Evolutionary conservation across 2,113 vertebrate species (phyloP).

Genomic region (Cottus gobio): DNA sequence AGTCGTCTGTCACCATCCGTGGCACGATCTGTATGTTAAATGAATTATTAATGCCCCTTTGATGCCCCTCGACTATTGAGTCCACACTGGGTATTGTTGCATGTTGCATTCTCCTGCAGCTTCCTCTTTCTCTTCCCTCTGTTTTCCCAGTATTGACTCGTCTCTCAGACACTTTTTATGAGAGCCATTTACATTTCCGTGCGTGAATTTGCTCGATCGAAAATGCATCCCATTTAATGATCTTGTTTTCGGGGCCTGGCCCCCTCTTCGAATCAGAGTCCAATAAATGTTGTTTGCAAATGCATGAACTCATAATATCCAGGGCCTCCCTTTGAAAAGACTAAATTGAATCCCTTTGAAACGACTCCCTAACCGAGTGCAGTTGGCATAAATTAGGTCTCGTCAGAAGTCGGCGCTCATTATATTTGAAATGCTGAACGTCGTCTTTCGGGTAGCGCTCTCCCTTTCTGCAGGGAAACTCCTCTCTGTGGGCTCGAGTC

Average conservation of each 20-base stretch:
- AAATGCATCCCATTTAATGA: slow-evolving; percentile 71
- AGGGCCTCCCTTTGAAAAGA: slow-evolving; percentile 63
- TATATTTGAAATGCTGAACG: slow-evolving; percentile 69
- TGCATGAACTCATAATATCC: slow-evolving; percentile 57
- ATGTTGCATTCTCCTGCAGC: slow-evolving; percentile 19
- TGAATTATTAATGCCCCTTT: too few species aligned
- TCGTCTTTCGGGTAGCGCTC: slow-evolving; percentile 39
- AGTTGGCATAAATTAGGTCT: slow-evolving; percentile 72
- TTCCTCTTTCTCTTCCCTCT: background rate
- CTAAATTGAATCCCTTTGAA: slow-evolving; percentile 78
- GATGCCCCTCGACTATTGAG: too few species aligned
- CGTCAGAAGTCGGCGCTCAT: slow-evolving; percentile 70
- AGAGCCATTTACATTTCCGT: slow-evolving; percentile 43
- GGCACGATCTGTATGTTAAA: too few species aligned
- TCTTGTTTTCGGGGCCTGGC: slow-evolving; percentile 57
- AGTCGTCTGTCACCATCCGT: too few species aligned
- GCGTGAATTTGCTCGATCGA: slow-evolving; percentile 68
- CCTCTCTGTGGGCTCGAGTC: slow-evolving; percentile 32
- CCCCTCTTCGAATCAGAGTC: slow-evolving; percentile 61
- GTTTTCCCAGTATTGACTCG: background rate
- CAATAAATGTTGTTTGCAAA: slow-evolving; percentile 62
- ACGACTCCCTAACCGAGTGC: slow-evolving; percentile 47
- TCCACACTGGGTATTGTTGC: too few species aligned
- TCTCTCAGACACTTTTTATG: slow-evolving; percentile 31
- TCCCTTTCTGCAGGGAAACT: slow-evolving; percentile 27